Evolutionary conservation across 1,140 invertebrate species (phyloP).

Genomic region (Trinorchestia longiramus): DNA sequence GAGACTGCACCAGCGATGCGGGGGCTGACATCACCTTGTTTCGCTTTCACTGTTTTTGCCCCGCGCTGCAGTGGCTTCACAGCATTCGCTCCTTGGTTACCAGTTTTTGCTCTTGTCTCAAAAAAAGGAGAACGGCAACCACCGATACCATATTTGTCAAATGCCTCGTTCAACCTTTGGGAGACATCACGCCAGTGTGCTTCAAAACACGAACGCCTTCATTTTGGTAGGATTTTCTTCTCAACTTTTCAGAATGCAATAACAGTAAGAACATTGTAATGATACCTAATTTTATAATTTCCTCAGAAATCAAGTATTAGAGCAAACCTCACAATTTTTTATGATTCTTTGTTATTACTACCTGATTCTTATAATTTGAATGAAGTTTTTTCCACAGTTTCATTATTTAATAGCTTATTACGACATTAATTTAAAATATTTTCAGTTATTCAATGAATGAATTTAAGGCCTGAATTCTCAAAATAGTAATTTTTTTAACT

Average conservation of each 20-base stretch:
- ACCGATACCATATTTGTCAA: neutral
- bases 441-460: neutral
- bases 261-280: no score
- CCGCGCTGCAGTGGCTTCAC: neutral
- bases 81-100: neutral
- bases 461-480: neutral
- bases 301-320: no score
- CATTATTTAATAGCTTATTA: neutral
- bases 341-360: no score
- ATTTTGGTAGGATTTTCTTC: neutral
- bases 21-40: neutral
- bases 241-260: no score
- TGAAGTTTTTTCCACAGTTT: no score
- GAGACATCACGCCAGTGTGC: neutral
- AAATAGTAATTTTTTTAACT: no score
- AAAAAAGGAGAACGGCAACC: neutral
- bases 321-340: no score
- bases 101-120: neutral
- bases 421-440: neutral
- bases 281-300: no score
- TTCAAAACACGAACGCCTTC: neutral
- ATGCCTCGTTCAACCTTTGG: neutral
- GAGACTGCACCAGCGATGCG: neutral
- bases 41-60: neutral
- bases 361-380: no score